Conservation (phyloP, 2,797 vertebrate species). For the Cirrhinus molitorella region DNA sequence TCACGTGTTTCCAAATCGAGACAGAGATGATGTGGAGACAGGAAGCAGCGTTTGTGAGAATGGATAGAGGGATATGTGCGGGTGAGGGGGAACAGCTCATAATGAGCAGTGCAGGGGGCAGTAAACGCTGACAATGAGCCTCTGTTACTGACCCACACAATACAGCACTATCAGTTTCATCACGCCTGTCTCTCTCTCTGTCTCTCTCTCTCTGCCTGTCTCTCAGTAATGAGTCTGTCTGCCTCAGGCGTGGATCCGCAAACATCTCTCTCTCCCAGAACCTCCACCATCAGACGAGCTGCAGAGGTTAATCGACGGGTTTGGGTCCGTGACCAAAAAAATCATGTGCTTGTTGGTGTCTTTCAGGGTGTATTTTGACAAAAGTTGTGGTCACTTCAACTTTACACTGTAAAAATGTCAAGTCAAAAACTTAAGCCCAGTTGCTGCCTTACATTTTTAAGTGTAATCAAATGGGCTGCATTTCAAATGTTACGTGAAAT, state of each 20-base stretch:
- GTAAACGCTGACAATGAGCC: constrained; percentile 75
- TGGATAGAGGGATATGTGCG: not conserved
- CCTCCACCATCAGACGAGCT: constrained; percentile 65
- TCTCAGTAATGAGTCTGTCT: constrained; percentile 30
- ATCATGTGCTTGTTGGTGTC: not conserved
- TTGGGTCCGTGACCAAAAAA: not conserved
- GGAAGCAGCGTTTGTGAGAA: constrained; percentile 21
- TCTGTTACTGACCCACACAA: constrained; percentile 75
- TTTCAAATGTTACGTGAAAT: no score
- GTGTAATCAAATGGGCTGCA: no score
- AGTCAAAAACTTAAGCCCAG: no score
- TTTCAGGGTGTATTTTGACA: not conserved
- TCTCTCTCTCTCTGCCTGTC: not conserved
- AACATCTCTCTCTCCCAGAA: constrained; percentile 23
- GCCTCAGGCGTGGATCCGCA: not conserved
- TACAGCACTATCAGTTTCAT: constrained; percentile 64
- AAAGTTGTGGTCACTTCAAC: not conserved
- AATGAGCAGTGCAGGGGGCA: constrained; percentile 78
- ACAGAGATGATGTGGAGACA: constrained; percentile 57
- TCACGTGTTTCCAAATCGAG: constrained; percentile 30
- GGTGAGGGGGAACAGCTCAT: constrained; percentile 58
- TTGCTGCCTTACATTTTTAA: no score
- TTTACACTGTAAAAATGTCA: no score
- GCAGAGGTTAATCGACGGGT: not conserved
- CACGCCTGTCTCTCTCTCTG: constrained; percentile 56